Base-by-base conservation (phyloP, 2,113 vertebrate species). In the Chamaea fasciata region DNA sequence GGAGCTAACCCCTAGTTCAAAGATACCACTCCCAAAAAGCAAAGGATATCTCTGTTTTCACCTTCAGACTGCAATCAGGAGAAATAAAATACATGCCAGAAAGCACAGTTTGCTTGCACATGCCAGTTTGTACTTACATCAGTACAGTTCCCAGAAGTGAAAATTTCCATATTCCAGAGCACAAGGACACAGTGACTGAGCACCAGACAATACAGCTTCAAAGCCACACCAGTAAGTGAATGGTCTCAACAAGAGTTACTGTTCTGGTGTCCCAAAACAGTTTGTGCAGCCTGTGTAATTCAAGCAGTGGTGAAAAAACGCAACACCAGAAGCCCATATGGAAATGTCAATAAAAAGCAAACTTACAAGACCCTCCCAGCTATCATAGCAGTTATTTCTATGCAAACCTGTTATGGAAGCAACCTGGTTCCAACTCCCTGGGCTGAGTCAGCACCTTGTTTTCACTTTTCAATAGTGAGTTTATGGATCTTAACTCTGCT, bases 401-500 rank as follows among this genome's bases (percentile, higher is more conserved):
- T 0, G 1, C 30, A 69, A 91, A 84, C 70, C 77, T 93, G 69
- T 87, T 94, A 68, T 47, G 74, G 83, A 42, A 95, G 39, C 65
- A 96, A 55, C 50, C 56, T 67, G 14, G 49, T 90, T 93, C 82
- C 83, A 82, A 15, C 46, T 87, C 46, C 55, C 65, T 42, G 53
- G 53, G 63, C 65, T 78, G 56, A 94, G 44, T 88, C 89, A 97
- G 86, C 87, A 91, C 63, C 96, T 86, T 60, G 85, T 92, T 95
- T 88, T 94, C 63, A 75, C 68, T 89, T 81, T 96, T 81, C 89
- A 96, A 70, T 63, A 91, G 83, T 85, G 90, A 76, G 64, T 92
- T 94, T 87, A 97, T 78, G 70, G 73, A 96, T 95, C 62, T 69
- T 94, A 73, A 97, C 84, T 94, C 35, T 92, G 70, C 56, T 62